A percentile compares a stretch with the other conserved stretches of the same genome.
Evolutionary conservation across 1,140 invertebrate species (phyloP).

Genomic region (Drosophila nigrodunni): DNA sequence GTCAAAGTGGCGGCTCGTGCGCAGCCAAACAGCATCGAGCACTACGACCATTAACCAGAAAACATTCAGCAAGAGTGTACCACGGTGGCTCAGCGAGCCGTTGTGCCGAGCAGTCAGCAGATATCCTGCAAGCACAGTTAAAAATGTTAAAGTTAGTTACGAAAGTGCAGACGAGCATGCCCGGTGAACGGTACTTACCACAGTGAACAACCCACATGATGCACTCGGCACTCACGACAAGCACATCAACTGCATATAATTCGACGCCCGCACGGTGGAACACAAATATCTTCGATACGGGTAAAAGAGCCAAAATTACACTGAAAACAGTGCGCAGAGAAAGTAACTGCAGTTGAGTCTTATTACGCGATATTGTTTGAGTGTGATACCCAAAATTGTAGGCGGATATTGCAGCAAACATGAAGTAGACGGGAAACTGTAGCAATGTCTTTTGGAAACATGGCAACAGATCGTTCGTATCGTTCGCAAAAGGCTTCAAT

Average conservation of each 20-base stretch:
- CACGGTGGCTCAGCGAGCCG: conserved; percentile 88
- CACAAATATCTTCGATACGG: conserved; percentile 88
- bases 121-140: conserved; percentile 85
- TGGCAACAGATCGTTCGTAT: conserved; percentile 89
- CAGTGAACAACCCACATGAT: conserved; percentile 92
- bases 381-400: conserved; percentile 90
- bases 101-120: conserved; percentile 88
- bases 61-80: conserved; percentile 88
- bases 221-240: conserved; percentile 88
- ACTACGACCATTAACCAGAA: conserved; percentile 88
- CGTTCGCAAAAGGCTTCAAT: conserved; percentile 88
- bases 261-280: conserved; percentile 85
- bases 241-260: conserved; percentile 88
- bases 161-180: no score
- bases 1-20: conserved; percentile 84
- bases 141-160: no score
- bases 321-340: conserved; percentile 87
- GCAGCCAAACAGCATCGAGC: conserved; percentile 86
- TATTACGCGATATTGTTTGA: conserved; percentile 86
- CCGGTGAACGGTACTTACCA: conserved; percentile 63
- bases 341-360: conserved; percentile 87
- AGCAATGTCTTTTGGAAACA: conserved; percentile 93
- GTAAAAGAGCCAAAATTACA: conserved; percentile 87
- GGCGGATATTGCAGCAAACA: conserved; percentile 90
- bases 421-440: conserved; percentile 88